Conservation (phyloP, 2,113 vertebrate species). For the Onychostruthus taczanowskii region DNA sequence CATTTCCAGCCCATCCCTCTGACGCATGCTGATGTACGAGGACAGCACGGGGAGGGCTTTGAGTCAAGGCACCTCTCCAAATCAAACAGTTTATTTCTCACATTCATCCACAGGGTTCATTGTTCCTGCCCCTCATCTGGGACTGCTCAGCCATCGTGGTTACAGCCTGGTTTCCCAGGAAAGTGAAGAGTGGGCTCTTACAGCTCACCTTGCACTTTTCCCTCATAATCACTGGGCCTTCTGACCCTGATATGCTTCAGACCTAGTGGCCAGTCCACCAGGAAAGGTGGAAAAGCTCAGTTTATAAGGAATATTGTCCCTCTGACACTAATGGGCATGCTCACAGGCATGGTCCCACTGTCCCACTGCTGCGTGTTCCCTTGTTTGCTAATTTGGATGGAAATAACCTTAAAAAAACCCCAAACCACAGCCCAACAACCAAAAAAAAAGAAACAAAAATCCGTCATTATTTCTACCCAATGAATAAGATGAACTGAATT, state of each 20-base stretch:
- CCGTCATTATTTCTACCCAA: background rate
- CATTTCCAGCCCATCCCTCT: background rate
- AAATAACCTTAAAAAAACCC: background rate
- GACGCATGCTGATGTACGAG: accelerated
- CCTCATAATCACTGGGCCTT: background rate
- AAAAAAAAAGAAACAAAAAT: background rate
- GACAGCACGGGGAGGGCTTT: background rate
- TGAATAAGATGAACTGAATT: background rate
- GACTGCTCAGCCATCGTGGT: background rate
- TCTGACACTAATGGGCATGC: background rate
- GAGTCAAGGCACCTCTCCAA: background rate
- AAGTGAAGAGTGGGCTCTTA: background rate
- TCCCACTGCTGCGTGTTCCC: background rate
- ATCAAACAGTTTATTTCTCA: background rate
- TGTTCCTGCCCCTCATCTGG: background rate
- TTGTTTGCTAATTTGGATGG: background rate
- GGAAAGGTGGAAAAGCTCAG: background rate
- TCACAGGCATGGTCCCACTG: background rate
- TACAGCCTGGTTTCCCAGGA: background rate
- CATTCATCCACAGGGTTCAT: background rate
- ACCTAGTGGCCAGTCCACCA: background rate
- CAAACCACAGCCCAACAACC: accelerated
- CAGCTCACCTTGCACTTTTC: background rate
- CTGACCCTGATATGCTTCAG: background rate
- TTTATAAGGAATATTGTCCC: background rate